Evolutionary conservation across 2,113 vertebrate genomes (phyloP).

Genomic region (Sturnira hondurensis): DNA sequence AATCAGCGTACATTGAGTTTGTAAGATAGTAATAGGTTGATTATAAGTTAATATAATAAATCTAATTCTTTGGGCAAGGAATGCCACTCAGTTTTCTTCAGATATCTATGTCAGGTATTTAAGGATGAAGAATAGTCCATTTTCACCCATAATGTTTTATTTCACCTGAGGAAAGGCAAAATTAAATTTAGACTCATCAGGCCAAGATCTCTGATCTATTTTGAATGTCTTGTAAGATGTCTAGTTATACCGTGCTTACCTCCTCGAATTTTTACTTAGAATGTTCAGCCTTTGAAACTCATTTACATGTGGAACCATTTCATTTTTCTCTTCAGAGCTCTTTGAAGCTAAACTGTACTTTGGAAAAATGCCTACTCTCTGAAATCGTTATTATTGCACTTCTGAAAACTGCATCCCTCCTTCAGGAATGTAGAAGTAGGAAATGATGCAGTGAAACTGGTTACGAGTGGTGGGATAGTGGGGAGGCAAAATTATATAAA

Average conservation of each 20-base stretch:
- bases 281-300: background rate
- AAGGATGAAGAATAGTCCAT: background rate
- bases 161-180: background rate
- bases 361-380: background rate
- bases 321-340: slow-evolving; percentile 45
- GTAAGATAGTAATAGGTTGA: background rate
- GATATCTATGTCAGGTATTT: background rate
- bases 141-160: background rate
- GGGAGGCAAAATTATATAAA: background rate
- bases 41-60: background rate
- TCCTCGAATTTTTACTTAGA: background rate
- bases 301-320: slow-evolving; percentile 32
- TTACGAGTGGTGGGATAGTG: background rate
- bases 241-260: background rate
- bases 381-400: slow-evolving; percentile 8
- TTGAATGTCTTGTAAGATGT: background rate
- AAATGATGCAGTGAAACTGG: background rate
- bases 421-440: background rate
- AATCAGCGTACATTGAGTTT: background rate
- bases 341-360: slow-evolving; percentile 17
- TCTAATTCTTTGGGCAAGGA: background rate
- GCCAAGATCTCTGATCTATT: background rate
- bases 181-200: slow-evolving; percentile 17
- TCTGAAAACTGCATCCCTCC: background rate
- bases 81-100: background rate